phyloP scores from a whole-genome alignment of 2,888 invertebrate species.

The Allolobophora icterica region DNA sequence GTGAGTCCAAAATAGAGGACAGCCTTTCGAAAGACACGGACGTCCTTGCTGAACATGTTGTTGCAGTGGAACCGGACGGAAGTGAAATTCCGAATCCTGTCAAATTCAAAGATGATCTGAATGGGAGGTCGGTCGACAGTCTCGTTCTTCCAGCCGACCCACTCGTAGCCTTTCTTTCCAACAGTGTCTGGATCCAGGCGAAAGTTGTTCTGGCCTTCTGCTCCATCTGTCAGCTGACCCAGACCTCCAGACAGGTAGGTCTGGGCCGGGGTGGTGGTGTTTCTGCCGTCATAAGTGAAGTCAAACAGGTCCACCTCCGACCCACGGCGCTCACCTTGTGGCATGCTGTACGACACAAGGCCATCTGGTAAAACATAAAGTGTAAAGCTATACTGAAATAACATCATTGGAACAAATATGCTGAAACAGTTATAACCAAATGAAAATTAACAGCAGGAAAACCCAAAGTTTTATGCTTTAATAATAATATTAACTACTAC shows the following conservation, averaged over 20 bases:
- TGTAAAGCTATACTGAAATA: background rate
- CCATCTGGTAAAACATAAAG: conserved; percentile 72
- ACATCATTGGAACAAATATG: background rate
- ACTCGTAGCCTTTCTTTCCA: conserved; percentile 71
- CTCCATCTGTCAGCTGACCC: conserved; percentile 83
- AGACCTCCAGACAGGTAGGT: conserved; percentile 76
- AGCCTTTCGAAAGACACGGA: conserved; percentile 82
- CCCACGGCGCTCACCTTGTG: conserved; percentile 83
- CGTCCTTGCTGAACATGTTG: conserved; percentile 84
- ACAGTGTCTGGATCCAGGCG: conserved; percentile 72
- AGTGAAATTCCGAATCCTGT: conserved; percentile 85
- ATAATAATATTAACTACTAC: too few relatives aligned
- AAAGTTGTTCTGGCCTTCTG: conserved; percentile 78
- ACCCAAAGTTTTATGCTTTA: background rate
- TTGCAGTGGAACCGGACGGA: conserved; percentile 82
- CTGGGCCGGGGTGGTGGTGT: conserved; percentile 48
- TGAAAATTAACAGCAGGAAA: background rate
- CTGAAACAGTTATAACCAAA: background rate
- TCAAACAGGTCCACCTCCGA: conserved; percentile 83
- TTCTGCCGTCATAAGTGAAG: conserved; percentile 79
- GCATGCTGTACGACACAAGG: conserved; percentile 84
- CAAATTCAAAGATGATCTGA: conserved; percentile 81
- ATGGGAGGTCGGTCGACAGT: conserved; percentile 68
- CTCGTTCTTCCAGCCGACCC: conserved; percentile 83
- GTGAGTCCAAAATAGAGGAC: conserved; percentile 73